Evolutionary conservation across 35 echinoderm and acorn worm genomes (phyloP).

Genomic region (Stichopus chloronotus): DNA sequence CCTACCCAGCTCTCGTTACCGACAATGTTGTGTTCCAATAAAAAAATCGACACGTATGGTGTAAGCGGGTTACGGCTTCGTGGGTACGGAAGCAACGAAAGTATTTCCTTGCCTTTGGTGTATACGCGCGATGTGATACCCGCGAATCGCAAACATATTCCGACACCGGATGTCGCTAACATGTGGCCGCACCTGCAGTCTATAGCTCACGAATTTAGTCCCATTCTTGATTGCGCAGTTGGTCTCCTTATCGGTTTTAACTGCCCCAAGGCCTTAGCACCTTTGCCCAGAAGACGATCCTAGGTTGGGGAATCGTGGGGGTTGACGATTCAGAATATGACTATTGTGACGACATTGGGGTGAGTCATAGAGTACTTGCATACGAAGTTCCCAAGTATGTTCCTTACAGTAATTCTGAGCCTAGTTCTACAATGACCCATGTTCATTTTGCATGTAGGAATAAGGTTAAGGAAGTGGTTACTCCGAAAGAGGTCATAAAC

Average conservation of each 20-base stretch:
- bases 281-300: conserved; percentile 56
- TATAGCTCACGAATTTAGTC: conserved; percentile 36
- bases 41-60: conserved; percentile 4
- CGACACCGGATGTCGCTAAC: conserved; percentile 47
- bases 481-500: conserved; percentile 20
- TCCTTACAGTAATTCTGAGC: not conserved
- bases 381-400: conserved; percentile 14
- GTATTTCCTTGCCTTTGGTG: not conserved
- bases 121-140: conserved; percentile 63
- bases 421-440: not conserved
- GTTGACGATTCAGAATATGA: not conserved
- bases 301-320: conserved; percentile 56
- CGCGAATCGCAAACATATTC: conserved; percentile 50
- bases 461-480: conserved; percentile 34
- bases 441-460: not conserved
- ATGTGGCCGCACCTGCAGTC: conserved; percentile 61
- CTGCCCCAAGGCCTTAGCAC: conserved; percentile 60
- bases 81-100: not conserved
- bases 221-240: conserved; percentile 60
- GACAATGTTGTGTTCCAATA: conserved; percentile 54
- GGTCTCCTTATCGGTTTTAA: conserved; percentile 71
- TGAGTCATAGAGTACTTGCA: not conserved
- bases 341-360: not conserved
- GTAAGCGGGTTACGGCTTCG: conserved; percentile 50
- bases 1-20: conserved; percentile 30